phyloP scores from a whole-genome alignment of 2,113 vertebrate species.

The Tachycineta bicolor region DNA sequence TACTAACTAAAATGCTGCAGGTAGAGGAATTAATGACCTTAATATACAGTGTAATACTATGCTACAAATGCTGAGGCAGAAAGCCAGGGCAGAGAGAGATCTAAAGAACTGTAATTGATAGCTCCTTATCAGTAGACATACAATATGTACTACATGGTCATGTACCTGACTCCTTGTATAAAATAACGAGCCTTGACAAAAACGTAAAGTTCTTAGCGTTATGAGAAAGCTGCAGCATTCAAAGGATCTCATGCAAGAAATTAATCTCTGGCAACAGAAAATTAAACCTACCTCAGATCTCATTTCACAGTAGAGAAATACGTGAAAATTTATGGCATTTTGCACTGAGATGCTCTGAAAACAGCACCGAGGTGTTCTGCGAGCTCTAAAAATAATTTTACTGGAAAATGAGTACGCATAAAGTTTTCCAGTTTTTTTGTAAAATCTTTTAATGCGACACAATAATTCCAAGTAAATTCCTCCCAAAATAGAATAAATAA shows the following conservation, averaged over 20 bases:
- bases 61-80: background rate
- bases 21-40: background rate
- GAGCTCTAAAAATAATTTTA: constrained; percentile 48
- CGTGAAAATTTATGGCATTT: constrained; percentile 3
- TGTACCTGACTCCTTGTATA: background rate
- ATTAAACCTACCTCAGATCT: background rate
- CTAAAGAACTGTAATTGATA: background rate
- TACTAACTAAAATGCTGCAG: background rate
- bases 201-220: background rate
- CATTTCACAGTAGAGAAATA: constrained; percentile 13
- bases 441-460: background rate
- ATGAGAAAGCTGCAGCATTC: background rate
- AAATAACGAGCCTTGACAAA: background rate
- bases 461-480: background rate
- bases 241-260: constrained; percentile 12
- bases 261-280: constrained; percentile 2
- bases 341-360: background rate
- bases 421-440: background rate
- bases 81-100: background rate
- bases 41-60: background rate
- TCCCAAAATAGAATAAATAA: constrained; percentile 26
- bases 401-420: constrained; percentile 14
- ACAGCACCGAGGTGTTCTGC: background rate
- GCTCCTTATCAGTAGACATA: background rate
- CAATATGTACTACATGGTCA: background rate